A percentile compares a stretch with the other conserved stretches of the same genome.
phyloP scores from a whole-genome alignment of 2,797 vertebrate species.

The Sebastiscus tertius region DNA sequence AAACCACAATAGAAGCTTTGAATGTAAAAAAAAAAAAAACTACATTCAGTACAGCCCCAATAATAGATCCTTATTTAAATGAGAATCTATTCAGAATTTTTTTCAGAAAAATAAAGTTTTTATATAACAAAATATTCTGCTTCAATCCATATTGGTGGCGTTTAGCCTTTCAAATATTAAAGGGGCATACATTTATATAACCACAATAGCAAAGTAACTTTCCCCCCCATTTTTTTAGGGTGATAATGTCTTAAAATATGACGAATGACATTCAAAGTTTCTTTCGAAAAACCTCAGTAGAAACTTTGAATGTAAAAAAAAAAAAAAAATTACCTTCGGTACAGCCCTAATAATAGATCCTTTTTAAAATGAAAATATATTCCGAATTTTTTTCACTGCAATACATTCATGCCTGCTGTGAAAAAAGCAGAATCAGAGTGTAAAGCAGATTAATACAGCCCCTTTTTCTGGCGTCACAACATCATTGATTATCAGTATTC shows the following conservation, averaged over 20 bases:
- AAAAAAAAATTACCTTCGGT: neutral
- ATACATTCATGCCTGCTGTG: neutral
- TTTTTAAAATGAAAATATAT: neutral
- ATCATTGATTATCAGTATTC: conserved; percentile 90
- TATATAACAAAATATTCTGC: no score
- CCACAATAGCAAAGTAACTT: no score
- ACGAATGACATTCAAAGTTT: neutral
- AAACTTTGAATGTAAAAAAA: neutral
- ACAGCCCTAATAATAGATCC: neutral
- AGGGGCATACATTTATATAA: no score
- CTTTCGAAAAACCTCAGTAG: neutral
- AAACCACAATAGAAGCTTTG: no score
- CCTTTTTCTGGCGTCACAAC: conserved; percentile 67
- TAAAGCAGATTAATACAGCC: conserved; percentile 24
- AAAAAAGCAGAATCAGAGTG: neutral
- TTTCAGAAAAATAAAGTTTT: no score
- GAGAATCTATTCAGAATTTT: no score
- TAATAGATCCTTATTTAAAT: no score
- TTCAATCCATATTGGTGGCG: no score
- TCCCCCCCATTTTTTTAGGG: no score
- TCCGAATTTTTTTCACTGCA: neutral
- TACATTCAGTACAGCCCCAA: no score
- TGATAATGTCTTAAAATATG: neutral
- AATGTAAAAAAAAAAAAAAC: no score
- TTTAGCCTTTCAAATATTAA: no score